A percentile compares a stretch with the other conserved stretches of the same genome.
phyloP scores from a whole-genome alignment of 1,140 invertebrate genomes.

The Euwallacea similis region DNA sequence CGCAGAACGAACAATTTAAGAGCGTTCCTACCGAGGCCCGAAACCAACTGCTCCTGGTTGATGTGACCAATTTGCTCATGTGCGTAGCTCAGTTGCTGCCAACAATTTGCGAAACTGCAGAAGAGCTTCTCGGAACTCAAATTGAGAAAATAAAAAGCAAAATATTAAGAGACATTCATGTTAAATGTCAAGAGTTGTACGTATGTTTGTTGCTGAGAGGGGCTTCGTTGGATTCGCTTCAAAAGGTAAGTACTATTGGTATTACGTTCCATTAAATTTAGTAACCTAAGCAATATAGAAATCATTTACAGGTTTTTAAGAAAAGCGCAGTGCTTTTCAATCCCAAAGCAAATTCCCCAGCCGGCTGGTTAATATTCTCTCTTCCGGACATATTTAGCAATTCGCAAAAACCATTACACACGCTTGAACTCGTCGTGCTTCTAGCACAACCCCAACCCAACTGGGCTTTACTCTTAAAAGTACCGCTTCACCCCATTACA shows the following conservation, averaged over 20 bases:
- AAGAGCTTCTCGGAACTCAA: constrained; percentile 63
- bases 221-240: constrained; percentile 68
- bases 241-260: constrained; percentile 63
- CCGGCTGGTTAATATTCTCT: constrained; percentile 68
- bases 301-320: constrained; percentile 58
- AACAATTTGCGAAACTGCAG: constrained; percentile 62
- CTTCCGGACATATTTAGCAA: constrained; percentile 63
- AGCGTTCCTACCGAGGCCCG: constrained; percentile 63
- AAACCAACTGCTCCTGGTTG: constrained; percentile 66
- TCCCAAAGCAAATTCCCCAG: constrained; percentile 56
- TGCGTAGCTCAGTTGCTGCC: constrained; percentile 71
- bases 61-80: constrained; percentile 72
- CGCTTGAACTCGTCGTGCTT: constrained; percentile 69
- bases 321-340: constrained; percentile 59
- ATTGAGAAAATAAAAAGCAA: constrained; percentile 59
- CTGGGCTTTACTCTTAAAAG: constrained; percentile 73
- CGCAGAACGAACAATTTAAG: constrained; percentile 50
- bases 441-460: constrained; percentile 74
- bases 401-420: constrained; percentile 55
- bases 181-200: constrained; percentile 75
- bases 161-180: constrained; percentile 72
- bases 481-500: constrained; percentile 46
- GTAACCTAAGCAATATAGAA: background rate
- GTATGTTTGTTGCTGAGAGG: constrained; percentile 70
- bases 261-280: background rate